Evolutionary conservation across 2,113 vertebrate species (phyloP), one percentile per base, ranked within the genome.

Genomic region (Plecotus auritus): DNA sequence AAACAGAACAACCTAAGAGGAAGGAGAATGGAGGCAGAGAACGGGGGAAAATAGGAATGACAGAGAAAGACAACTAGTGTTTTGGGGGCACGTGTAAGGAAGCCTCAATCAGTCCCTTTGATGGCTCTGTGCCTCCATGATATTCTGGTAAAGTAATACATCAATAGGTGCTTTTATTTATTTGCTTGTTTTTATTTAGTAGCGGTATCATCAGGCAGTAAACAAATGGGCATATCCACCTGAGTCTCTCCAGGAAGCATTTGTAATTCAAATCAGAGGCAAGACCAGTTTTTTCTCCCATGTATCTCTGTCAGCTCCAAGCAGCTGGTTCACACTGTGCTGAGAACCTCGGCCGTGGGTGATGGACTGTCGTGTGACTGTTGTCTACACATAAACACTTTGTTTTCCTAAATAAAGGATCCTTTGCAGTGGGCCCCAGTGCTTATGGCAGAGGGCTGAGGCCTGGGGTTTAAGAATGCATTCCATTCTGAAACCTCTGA

Each of bases 231-330:
- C 30, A 23, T 56, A 72, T 93, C 42, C 87, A 85, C 93, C 85
- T 80, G 80, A 77, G 59, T 90, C 64, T 87, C 77, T 95, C 87
- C 69, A 66, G 92, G 56, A 95, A 88, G 90, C 67, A 54, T 90
- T 95, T 94, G 67, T 82, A 91, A 94, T 94, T 95, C 90, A 85
- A 88, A 97, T 37, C 0, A 45, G 87, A 95, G 93, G 67, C 51
- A 67, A 73, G 74, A 82, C 67, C 69, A n/a, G 4, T 26, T 90
- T 94, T 86, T 72, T 76, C 20, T 81, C 11, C 76, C 35, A n/a
- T 61, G 92, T 22, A 30, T 85, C 72, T 88, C 78, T 93, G 96
- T 80, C 84, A n/a, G 72, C 35, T 59, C 14, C 87, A 95, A 95
- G 72, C 76, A 35, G 61, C 88, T 93, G 70, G 84, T 73, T 66